phyloP scores from a whole-genome alignment of 1,140 invertebrate species.

The Trichonephila clavata region DNA sequence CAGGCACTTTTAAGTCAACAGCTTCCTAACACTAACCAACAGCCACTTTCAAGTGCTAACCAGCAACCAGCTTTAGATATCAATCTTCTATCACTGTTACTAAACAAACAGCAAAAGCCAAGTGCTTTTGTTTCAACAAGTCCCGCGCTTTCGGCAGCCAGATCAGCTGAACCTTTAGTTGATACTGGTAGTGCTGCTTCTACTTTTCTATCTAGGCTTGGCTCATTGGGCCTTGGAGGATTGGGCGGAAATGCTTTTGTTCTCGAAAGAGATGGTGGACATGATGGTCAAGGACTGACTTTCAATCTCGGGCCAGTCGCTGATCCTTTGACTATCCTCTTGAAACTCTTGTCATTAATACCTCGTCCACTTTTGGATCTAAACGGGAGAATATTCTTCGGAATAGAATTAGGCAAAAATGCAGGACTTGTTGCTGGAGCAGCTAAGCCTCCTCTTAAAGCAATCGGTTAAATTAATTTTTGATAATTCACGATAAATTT shows the following conservation, averaged over 20 bases:
- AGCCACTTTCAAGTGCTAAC: background rate
- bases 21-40: conserved; percentile 20
- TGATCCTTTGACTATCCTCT: conserved; percentile 49
- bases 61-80: background rate
- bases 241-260: background rate
- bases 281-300: conserved; percentile 21
- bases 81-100: background rate
- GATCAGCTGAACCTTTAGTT: background rate
- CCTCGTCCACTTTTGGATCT: conserved; percentile 69
- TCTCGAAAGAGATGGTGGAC: conserved; percentile 44
- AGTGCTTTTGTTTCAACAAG: conserved; percentile 32
- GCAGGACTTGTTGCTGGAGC: conserved; percentile 45
- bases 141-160: background rate
- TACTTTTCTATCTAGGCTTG: background rate
- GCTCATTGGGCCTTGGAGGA: conserved; percentile 7
- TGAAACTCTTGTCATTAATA: conserved; percentile 56
- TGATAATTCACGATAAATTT: background rate
- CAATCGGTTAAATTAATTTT: conserved; percentile 48
- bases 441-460: background rate
- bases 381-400: conserved; percentile 68
- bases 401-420: conserved; percentile 73
- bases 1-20: background rate
- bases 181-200: conserved; percentile 8
- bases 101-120: background rate
- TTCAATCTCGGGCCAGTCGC: conserved; percentile 65